Percentiles rank a stretch among this genome's conserved stretches.
Evolutionary conservation across 2,888 invertebrate genomes (phyloP).

Genomic region (Morpho deidamia): DNA sequence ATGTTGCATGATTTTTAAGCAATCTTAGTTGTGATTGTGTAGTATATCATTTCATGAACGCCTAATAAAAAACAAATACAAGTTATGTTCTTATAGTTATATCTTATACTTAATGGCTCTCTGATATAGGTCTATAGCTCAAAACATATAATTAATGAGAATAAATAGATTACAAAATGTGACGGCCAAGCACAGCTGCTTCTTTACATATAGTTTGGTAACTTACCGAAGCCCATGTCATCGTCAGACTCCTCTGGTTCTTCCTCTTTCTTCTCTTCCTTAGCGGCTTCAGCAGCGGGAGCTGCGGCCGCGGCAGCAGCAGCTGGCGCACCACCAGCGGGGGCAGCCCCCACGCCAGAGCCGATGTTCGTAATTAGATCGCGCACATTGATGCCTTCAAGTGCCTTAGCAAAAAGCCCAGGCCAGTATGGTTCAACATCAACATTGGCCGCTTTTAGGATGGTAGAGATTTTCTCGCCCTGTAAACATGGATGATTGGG

Average conservation of each 20-base stretch:
- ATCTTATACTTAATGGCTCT: too few relatives aligned
- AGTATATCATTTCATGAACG: too few relatives aligned
- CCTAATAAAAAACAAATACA: too few relatives aligned
- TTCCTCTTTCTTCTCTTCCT: conserved; percentile 88
- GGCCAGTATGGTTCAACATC: conserved; percentile 99
- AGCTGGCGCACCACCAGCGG: conserved; percentile 83
- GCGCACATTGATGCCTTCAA: conserved; percentile 96
- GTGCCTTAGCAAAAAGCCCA: conserved; percentile 96
- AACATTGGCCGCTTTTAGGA: conserved; percentile 97
- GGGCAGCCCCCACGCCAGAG: conserved; percentile 92
- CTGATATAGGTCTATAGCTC: too few relatives aligned
- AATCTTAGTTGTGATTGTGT: too few relatives aligned
- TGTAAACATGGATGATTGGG: conserved; percentile 43
- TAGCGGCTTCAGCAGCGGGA: conserved; percentile 82
- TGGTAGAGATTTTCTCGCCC: conserved; percentile 98
- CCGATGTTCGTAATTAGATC: conserved; percentile 96
- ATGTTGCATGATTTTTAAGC: too few relatives aligned
- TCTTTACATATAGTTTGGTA: not conserved
- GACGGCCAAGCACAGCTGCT: too few relatives aligned
- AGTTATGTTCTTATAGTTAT: too few relatives aligned
- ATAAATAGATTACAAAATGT: not conserved
- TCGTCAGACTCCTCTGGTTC: conserved; percentile 91
- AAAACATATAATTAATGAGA: not conserved
- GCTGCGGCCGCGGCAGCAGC: conserved; percentile 82
- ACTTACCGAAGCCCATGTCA: conserved; percentile 94